These are phyloP conservation scores for Mixornis gularis DNA, from an alignment of 2,113 vertebrate species.

Conservation along the genomic window DNA sequence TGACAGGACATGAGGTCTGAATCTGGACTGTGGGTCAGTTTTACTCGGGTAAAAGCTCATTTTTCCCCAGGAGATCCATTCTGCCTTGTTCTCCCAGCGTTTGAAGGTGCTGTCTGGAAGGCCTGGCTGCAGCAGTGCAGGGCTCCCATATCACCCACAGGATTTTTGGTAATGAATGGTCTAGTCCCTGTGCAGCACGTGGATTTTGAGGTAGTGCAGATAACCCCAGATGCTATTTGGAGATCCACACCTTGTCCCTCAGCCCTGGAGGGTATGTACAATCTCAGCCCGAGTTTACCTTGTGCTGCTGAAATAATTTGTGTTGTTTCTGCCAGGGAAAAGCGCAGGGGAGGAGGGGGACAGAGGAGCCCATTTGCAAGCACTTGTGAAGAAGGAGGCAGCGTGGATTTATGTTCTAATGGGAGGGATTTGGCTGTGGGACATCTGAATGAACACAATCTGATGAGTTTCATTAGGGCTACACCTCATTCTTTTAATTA, in stretches of 20 bases:
- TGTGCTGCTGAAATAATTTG: background rate
- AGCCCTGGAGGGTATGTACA: background rate
- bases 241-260: background rate
- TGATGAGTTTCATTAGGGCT: slow-evolving; percentile 73
- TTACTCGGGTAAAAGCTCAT: background rate
- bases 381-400: background rate
- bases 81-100: background rate
- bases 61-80: background rate
- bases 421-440: slow-evolving; percentile 34
- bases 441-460: slow-evolving; percentile 16
- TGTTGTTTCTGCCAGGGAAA: background rate
- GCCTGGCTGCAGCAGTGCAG: background rate
- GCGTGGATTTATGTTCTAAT: slow-evolving; percentile 10
- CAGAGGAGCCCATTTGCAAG: background rate
- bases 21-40: fast-evolving
- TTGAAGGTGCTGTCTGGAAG: background rate
- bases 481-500: slow-evolving; percentile 77
- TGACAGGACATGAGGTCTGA: background rate
- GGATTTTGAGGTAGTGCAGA: background rate
- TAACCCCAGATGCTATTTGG: background rate
- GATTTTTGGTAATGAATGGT: fast-evolving
- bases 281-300: background rate
- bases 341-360: background rate
- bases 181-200: fast-evolving
- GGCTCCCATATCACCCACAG: background rate